Base-by-base conservation (phyloP, 2,888 invertebrate species). In the Heliothis peltigera region DNA sequence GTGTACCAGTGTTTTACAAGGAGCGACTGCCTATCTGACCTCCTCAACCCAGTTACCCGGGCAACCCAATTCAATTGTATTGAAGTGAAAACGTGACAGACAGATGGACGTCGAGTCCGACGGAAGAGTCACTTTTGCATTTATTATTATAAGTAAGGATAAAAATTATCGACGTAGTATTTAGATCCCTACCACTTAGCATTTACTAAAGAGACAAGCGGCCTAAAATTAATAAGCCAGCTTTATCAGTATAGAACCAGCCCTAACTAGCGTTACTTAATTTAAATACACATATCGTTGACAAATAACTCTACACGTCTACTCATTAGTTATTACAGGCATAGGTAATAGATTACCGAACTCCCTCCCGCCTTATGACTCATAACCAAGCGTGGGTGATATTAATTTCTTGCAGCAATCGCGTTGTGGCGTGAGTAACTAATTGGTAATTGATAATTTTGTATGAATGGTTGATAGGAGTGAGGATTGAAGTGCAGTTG, bases 401-500 rank as follows among this genome's bases (percentile, higher is more conserved):
- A 84, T 80, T 86, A 83, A 85, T 84, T 82, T 84, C 82, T 80
- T 67, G 69, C 73, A 80, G 78, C 75, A 82, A 83, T 82, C 67
- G 52, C 53, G 80, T 77, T 77, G 77, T 73, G 75, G 76, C 76
- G 47, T 67, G 72, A 70, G 79, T 72, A 58, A 64, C 72, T 75
- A 79, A 79, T 75, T 74, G 67, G 73, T 83, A 83, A 83, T 79
- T 80, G 80, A 59, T 74, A 56, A 77, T 77, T 28, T 80, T 73
- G 59, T 28, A 53, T 57, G 65, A 54, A 78, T 70, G 43, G 70
- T 62, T 66, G 75, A 79, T 73, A 65, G 65, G 64, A 69, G 52
- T 61, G 22, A 21, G 47, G 44, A 58, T 47, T 61, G 21, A 28
- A 43, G 46, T 21, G 39, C 39, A 48, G 39, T 47, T 39, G 35